Base-by-base conservation (phyloP, 2,113 vertebrate species). In the Geothlypis trichas region DNA sequence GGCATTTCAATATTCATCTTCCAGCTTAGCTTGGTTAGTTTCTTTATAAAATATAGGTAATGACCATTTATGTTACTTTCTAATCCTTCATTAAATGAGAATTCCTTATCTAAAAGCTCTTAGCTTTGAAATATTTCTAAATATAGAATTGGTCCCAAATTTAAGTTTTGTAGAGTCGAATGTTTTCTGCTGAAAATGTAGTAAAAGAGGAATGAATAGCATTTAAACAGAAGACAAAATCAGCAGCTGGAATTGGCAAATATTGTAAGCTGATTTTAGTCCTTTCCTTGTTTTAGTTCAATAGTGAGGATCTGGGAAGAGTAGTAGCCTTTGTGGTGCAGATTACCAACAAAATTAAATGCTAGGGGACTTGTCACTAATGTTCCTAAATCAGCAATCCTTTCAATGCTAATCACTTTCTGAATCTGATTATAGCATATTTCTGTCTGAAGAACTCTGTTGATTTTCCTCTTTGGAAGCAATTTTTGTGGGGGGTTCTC, bases 141-240 rank as follows among this genome's bases (percentile, higher is more conserved):
- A 82, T 69, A 75, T 51, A 91, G 58, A 79, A 46, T 69, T 76
- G 23, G 11, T 95, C 42, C 46, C n/a, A 88, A 80, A 69, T 93
- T 37, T 76, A 66, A 79, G 67, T 89, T 79, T 94, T 12, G 4
- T 73, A 44, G 41, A 66, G 35, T 75, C 3, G 5, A 54, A 73
- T 85, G n/a, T 79, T 89, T 95, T 89, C 54, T 82, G 62, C 58
- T 78, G 49, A 76, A 74, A 87, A 68, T 66, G 24, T 81, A 65
- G 57, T 76, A 87, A 73, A 82, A 49, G 24, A 76, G 31, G 84
- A 89, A 82, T 67, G 27, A 92, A 85, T 58, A 77, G 18, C 54
- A 74, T 89, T 94, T 95, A 94, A 91, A 75, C 7, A 62, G 69
- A 84, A 76, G 54, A 89, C 77, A 96, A 89, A 91, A 55, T 23